phyloP scores from a whole-genome alignment of 2,113 vertebrate species.

The Synchiropus splendidus region DNA sequence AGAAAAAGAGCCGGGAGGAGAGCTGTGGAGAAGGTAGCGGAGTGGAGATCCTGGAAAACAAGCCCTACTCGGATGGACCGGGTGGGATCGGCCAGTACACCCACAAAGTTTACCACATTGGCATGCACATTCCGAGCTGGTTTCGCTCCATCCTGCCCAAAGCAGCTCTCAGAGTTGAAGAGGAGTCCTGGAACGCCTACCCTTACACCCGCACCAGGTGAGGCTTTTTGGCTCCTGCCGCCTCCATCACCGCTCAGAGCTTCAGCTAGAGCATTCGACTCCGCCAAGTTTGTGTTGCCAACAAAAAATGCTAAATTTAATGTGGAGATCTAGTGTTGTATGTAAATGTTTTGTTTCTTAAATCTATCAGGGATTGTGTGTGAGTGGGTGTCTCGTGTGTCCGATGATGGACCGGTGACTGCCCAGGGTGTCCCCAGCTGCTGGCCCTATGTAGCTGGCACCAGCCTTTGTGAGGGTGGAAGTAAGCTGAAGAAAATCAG shows the following conservation, averaged over 20 bases:
- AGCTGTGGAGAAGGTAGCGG: constrained; percentile 89
- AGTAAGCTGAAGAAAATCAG: too few species aligned
- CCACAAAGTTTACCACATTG: constrained; percentile 94
- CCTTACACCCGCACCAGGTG: constrained; percentile 93
- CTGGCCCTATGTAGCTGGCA: neutral
- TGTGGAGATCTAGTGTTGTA: too few species aligned
- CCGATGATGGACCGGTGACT: too few species aligned
- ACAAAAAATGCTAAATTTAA: too few species aligned
- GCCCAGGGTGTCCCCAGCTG: too few species aligned
- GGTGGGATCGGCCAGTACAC: constrained; percentile 90
- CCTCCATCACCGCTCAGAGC: constrained; percentile 12
- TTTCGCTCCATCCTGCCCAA: constrained; percentile 94
- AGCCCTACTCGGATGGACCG: constrained; percentile 85
- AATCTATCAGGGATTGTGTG: too few species aligned
- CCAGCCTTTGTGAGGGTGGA: too few species aligned
- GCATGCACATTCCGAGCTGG: constrained; percentile 97
- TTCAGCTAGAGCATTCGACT: constrained; percentile 1
- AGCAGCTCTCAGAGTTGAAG: constrained; percentile 87
- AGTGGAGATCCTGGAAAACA: constrained; percentile 92
- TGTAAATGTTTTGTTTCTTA: too few species aligned
- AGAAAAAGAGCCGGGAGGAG: constrained; percentile 96
- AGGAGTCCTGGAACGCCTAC: constrained; percentile 95
- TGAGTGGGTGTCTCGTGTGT: too few species aligned
- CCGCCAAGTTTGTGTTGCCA: constrained; percentile 10
- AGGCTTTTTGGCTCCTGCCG: constrained; percentile 7